Evolutionary conservation across 2,888 invertebrate genomes (phyloP).

Genomic region (Melangyna quadrimaculata): DNA sequence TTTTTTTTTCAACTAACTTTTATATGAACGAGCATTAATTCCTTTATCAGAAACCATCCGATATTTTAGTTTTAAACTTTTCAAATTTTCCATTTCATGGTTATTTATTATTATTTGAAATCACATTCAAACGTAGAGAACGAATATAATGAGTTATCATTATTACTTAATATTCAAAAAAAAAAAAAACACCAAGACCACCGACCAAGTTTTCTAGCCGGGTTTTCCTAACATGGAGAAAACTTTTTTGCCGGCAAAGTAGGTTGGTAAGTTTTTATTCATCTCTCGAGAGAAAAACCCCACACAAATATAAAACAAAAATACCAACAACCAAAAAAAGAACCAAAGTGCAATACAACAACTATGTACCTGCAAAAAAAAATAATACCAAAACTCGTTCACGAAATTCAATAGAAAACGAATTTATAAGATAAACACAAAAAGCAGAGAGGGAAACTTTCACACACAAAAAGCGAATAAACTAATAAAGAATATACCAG

Average conservation of each 20-base stretch:
- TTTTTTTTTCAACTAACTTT: background rate
- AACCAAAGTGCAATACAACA: slow-evolving; percentile 8
- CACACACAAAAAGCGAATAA: slow-evolving; percentile 27
- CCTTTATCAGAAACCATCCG: background rate
- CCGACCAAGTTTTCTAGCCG: background rate
- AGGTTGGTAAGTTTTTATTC: background rate
- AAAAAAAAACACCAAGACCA: background rate
- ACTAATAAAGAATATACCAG: slow-evolving; percentile 4
- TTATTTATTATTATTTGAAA: background rate
- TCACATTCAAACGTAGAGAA: slow-evolving; percentile 23
- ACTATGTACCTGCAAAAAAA: background rate
- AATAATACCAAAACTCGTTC: background rate
- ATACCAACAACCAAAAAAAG: background rate
- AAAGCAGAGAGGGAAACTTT: slow-evolving; percentile 5
- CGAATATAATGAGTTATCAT: background rate
- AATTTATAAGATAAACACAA: slow-evolving; percentile 14
- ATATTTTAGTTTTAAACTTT: background rate
- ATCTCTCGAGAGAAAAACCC: background rate
- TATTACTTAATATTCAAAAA: background rate
- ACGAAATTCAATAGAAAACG: slow-evolving; percentile 23
- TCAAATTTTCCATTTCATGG: slow-evolving; percentile 19
- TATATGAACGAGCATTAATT: too few relatives aligned
- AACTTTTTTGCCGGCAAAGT: background rate
- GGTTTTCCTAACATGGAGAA: background rate
- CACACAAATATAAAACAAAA: background rate